A percentile compares a stretch with the other conserved stretches of the same genome.
phyloP scores from a whole-genome alignment of 2,888 invertebrate species.

The Troides oblongomaculatus region DNA sequence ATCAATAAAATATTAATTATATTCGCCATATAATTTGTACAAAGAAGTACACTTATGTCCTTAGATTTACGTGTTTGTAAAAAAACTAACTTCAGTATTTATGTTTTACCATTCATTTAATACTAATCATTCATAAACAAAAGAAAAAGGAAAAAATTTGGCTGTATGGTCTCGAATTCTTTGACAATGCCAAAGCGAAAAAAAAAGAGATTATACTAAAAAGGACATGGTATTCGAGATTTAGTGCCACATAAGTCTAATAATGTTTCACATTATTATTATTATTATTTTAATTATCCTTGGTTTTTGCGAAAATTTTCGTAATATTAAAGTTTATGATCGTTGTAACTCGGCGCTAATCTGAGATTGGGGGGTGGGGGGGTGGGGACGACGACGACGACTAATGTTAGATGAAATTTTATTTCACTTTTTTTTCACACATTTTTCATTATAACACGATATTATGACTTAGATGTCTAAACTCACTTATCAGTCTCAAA shows the following conservation, averaged over 20 bases:
- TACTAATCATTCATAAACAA: no score
- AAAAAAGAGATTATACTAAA: not conserved
- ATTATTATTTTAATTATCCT: not conserved
- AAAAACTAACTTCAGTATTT: no score
- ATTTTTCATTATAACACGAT: slow-evolving; percentile 38
- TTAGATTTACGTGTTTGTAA: no score
- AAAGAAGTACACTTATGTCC: no score
- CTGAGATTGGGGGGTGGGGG: slow-evolving; percentile 23
- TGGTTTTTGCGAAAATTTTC: not conserved
- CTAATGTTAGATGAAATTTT: slow-evolving; percentile 37
- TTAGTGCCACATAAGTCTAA: not conserved
- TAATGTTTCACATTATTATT: not conserved
- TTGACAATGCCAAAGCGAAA: not conserved
- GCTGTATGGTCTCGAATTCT: no score
- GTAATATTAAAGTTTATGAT: slow-evolving; percentile 1
- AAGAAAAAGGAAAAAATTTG: no score
- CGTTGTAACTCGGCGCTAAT: slow-evolving; percentile 37
- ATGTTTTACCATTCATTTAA: no score
- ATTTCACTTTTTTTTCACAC: slow-evolving; percentile 40
- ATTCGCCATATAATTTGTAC: no score
- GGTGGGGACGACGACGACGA: not conserved
- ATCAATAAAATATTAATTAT: no score
- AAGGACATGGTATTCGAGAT: not conserved
- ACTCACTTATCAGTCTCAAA: slow-evolving; percentile 72
- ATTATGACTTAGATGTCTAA: slow-evolving; percentile 54